Evolutionary conservation across 2,797 vertebrate species (phyloP).

Genomic region (Hydrocynus forskahlii): DNA sequence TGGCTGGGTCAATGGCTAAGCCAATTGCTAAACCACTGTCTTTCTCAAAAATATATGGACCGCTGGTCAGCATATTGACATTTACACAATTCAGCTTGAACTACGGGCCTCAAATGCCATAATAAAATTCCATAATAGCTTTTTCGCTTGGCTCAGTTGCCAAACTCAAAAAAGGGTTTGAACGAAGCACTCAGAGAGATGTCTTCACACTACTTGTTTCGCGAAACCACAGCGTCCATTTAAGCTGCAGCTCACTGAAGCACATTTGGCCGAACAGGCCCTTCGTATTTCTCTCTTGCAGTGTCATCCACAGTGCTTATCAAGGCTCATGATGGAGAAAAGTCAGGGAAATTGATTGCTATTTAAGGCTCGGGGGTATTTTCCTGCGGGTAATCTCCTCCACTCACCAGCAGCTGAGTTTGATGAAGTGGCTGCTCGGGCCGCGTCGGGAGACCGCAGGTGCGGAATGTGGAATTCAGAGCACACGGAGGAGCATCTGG

Average conservation of each 20-base stretch:
- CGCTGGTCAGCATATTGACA: background rate
- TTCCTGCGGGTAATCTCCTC: conserved; percentile 86
- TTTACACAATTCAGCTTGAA: conserved; percentile 1
- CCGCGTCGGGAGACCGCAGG: conserved; percentile 81
- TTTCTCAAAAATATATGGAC: conserved; percentile 1
- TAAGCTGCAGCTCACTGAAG: background rate
- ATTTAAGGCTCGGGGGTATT: conserved; percentile 86
- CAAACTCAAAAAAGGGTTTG: background rate
- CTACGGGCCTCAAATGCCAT: background rate
- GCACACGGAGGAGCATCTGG: conserved; percentile 15
- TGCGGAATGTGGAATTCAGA: conserved; percentile 78
- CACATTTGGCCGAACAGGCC: background rate
- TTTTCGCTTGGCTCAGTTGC: background rate
- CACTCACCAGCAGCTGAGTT: conserved; percentile 87
- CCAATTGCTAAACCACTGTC: conserved; percentile 7
- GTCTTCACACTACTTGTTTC: background rate
- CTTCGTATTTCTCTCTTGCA: background rate
- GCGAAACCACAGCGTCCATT: background rate
- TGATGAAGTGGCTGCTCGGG: conserved; percentile 90
- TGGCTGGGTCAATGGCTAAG: background rate
- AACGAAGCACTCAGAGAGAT: background rate
- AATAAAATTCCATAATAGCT: background rate
- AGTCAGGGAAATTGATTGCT: conserved; percentile 87
- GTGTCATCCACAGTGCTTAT: conserved; percentile 69
- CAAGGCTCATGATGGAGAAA: conserved; percentile 80